Evolutionary conservation across 2,888 invertebrate genomes (phyloP).

Genomic region (Acanthacorydalis orientalis): DNA sequence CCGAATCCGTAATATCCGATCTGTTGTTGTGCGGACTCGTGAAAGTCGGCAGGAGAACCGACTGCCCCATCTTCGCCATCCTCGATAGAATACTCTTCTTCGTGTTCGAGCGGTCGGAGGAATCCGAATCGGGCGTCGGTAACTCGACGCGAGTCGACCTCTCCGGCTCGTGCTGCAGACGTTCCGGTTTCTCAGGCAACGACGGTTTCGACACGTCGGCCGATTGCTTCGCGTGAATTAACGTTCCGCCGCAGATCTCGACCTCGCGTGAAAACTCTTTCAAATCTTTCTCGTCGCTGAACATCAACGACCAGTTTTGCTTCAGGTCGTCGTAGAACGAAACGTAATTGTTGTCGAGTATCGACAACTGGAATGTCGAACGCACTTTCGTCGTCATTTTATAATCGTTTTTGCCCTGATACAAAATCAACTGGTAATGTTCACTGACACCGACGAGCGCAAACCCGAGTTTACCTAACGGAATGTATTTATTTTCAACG

Average conservation of each 20-base stretch:
- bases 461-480: conserved; percentile 26
- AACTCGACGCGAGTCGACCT: background rate
- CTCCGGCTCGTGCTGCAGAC: background rate
- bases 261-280: conserved; percentile 12
- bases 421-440: conserved; percentile 20
- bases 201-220: background rate
- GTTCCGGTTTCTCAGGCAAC: background rate
- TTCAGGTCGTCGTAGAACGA: conserved; percentile 19
- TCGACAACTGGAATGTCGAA: conserved; percentile 13
- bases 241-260: background rate
- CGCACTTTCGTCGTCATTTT: conserved; percentile 16
- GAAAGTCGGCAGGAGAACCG: conserved; percentile 27
- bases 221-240: background rate
- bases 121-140: background rate
- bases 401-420: conserved; percentile 22
- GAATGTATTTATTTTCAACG: conserved; percentile 17
- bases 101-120: conserved; percentile 10
- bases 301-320: conserved; percentile 20
- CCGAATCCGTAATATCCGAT: conserved; percentile 25
- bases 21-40: conserved; percentile 15
- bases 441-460: conserved; percentile 24
- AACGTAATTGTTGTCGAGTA: conserved; percentile 16
- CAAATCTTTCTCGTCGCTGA: conserved; percentile 15
- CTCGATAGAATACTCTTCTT: conserved; percentile 33
- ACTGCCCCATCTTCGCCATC: conserved; percentile 40